A percentile compares a stretch with the other conserved stretches of the same genome.
Evolutionary conservation across 2,888 invertebrate species (phyloP).

Genomic region (Invenusta paracnida): DNA sequence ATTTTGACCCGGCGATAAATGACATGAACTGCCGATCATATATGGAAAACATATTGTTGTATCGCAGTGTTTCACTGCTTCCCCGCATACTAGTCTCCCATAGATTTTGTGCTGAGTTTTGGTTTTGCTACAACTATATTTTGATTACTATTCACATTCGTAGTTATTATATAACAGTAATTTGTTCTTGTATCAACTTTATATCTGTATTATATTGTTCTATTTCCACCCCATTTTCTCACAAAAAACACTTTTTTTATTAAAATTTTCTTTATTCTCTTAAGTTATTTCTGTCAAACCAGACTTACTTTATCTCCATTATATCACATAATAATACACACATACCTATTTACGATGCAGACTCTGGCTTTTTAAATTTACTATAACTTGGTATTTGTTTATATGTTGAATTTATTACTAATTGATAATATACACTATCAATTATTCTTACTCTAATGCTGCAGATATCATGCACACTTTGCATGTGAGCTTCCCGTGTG

Average conservation of each 20-base stretch:
- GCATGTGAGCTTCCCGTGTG: not conserved
- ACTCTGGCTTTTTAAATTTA: too few relatives aligned
- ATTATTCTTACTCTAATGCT: too few relatives aligned
- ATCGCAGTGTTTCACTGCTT: constrained; percentile 15
- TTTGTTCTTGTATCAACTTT: not conserved
- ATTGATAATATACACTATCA: too few relatives aligned
- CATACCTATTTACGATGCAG: constrained; percentile 35
- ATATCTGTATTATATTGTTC: not conserved
- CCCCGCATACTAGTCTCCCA: constrained; percentile 26
- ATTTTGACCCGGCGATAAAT: too few relatives aligned
- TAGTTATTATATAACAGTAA: constrained; percentile 10
- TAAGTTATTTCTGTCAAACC: not conserved
- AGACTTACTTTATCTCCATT: not conserved
- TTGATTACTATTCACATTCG: not conserved
- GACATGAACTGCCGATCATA: too few relatives aligned
- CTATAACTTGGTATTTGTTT: constrained; percentile 33
- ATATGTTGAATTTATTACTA: constrained; percentile 21
- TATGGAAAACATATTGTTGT: not conserved
- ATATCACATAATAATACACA: not conserved
- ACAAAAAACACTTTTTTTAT: too few relatives aligned
- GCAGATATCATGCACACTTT: constrained; percentile 30
- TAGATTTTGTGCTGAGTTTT: constrained; percentile 27
- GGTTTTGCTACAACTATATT: constrained; percentile 29
- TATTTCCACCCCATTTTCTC: not conserved
- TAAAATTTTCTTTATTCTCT: not conserved